These are phyloP conservation scores for Aythya baeri DNA, from an alignment of 2,113 vertebrate genomes.

Conservation along the genomic window DNA sequence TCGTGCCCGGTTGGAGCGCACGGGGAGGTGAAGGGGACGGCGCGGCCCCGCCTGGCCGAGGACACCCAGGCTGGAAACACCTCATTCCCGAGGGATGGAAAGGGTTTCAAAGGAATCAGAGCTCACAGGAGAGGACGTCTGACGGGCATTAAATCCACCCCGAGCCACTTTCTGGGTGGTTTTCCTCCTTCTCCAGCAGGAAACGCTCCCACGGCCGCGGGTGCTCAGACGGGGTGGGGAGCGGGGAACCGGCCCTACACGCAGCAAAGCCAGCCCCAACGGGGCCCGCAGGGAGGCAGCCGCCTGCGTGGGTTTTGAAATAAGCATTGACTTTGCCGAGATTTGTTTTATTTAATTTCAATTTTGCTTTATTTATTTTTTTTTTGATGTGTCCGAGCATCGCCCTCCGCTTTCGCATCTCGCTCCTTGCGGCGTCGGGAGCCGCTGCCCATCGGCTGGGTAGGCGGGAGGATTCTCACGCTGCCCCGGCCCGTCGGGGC, in stretches of 20 bases:
- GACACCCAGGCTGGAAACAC: not conserved
- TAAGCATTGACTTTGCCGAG: conserved; percentile 8
- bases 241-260: not conserved
- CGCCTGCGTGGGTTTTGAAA: conserved; percentile 24
- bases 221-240: not conserved
- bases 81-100: not conserved
- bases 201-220: not conserved
- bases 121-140: conserved; percentile 1
- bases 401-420: not conserved
- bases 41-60: not conserved
- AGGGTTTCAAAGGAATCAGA: not conserved
- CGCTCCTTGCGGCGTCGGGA: not conserved
- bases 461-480: not conserved
- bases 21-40: not conserved
- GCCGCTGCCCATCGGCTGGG: not conserved
- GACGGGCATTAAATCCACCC: not conserved
- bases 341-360: not conserved
- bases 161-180: not conserved
- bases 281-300: not conserved
- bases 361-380: not conserved
- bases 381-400: conserved; percentile 41
- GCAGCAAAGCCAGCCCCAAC: not conserved
- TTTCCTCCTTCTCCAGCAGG: not conserved
- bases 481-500: not conserved
- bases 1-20: not conserved